These are phyloP conservation scores for Gasterosteus aculeatus DNA, from an alignment of 2,113 vertebrate genomes.

Conservation along the genomic window DNA sequence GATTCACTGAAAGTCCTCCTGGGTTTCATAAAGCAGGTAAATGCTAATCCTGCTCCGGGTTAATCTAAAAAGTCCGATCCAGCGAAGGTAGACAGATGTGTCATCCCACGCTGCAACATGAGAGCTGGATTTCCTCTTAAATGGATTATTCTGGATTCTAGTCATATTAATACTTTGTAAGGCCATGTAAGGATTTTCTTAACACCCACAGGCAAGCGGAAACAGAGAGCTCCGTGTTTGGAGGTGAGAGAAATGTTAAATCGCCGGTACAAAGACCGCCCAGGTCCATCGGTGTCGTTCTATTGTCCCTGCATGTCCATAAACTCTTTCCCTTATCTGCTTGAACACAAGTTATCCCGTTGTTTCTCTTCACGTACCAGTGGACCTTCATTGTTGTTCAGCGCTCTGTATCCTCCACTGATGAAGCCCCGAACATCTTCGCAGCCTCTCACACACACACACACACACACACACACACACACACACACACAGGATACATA, in stretches of 20 bases:
- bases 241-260: background rate
- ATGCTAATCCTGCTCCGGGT: constrained; percentile 41
- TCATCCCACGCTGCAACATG: constrained; percentile 15
- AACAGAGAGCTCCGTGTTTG: constrained; percentile 7
- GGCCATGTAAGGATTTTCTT: background rate
- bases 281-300: background rate
- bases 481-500: background rate
- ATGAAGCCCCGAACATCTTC: constrained; percentile 81
- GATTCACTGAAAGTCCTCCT: constrained; percentile 8
- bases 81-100: constrained; percentile 25
- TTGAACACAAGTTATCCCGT: background rate
- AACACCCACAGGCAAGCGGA: background rate
- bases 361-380: constrained; percentile 64
- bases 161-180: constrained; percentile 30
- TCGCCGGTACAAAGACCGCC: background rate
- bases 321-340: background rate
- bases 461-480: constrained; percentile 1
- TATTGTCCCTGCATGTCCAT: background rate
- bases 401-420: constrained; percentile 76
- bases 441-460: constrained; percentile 66
- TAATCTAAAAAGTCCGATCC: constrained; percentile 27
- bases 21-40: constrained; percentile 29
- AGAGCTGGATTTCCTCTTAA: constrained; percentile 43
- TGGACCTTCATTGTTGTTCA: constrained; percentile 82
- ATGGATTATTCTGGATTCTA: constrained; percentile 44